Percentiles rank a stretch among this genome's conserved stretches.
Evolutionary conservation across 2,113 vertebrate species (phyloP).

Genomic region (Eubucco bourcierii): DNA sequence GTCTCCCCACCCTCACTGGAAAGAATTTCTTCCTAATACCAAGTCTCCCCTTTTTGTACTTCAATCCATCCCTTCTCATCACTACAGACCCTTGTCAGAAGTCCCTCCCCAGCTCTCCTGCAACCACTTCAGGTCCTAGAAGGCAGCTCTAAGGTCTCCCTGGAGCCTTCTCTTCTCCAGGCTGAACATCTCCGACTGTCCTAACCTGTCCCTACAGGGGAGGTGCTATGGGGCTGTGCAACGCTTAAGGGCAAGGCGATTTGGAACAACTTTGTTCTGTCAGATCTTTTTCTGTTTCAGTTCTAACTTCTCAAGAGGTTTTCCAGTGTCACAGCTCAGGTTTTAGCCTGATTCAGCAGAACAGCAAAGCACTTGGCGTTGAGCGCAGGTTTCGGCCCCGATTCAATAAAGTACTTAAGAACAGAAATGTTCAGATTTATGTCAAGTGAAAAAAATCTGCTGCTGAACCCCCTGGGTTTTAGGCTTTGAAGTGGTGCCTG

Average conservation of each 20-base stretch:
- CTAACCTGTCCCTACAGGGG: too few relatives aligned
- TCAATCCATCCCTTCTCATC: too few relatives aligned
- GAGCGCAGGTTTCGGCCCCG: not conserved
- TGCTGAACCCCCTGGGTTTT: fast-evolving
- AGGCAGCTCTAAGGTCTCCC: too few relatives aligned
- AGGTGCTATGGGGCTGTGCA: not conserved
- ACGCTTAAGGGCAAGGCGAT: not conserved
- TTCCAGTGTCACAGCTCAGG: not conserved
- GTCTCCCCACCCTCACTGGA: too few relatives aligned
- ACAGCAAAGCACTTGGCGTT: not conserved
- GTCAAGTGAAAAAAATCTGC: not conserved
- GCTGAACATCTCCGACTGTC: too few relatives aligned
- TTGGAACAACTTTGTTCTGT: not conserved
- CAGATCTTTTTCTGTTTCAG: not conserved
- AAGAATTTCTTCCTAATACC: too few relatives aligned
- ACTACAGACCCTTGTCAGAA: too few relatives aligned
- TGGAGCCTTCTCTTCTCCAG: too few relatives aligned
- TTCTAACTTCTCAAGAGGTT: not conserved
- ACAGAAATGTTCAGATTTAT: not conserved
- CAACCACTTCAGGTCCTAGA: too few relatives aligned
- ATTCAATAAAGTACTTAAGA: slow-evolving; percentile 13
- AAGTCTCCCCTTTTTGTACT: too few relatives aligned
- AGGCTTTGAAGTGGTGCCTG: not conserved
- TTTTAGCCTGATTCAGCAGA: slow-evolving; percentile 16
- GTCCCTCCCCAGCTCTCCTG: too few relatives aligned